Percentiles rank a stretch among this genome's conserved stretches.
Evolutionary conservation across 2,888 invertebrate species (phyloP).

Genomic region (Emesis russula): DNA sequence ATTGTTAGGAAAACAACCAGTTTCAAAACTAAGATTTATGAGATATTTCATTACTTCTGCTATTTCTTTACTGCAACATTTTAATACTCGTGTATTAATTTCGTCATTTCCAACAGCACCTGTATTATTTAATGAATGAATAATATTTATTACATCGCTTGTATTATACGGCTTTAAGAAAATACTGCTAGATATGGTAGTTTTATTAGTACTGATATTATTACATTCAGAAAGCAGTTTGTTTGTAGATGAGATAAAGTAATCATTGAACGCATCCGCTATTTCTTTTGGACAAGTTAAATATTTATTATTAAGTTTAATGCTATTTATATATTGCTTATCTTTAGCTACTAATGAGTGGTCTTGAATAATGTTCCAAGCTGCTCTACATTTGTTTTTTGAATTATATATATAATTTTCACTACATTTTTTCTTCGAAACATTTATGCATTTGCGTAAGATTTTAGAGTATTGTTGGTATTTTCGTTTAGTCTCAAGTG

Average conservation of each 20-base stretch:
- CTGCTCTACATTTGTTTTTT: conserved; percentile 1
- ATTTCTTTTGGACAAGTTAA: too few relatives aligned
- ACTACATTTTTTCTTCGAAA: background rate
- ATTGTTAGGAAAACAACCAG: too few relatives aligned
- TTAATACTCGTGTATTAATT: too few relatives aligned
- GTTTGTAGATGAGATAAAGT: background rate
- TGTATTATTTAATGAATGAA: background rate
- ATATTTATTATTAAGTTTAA: background rate
- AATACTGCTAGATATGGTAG: background rate
- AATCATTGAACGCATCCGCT: background rate
- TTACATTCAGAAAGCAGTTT: background rate
- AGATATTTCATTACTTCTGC: too few relatives aligned
- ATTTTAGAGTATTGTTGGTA: background rate
- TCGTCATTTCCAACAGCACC: too few relatives aligned
- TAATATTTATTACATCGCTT: background rate
- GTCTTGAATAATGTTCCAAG: background rate
- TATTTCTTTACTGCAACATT: too few relatives aligned
- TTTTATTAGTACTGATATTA: background rate
- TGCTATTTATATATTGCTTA: background rate
- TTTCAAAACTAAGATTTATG: too few relatives aligned
- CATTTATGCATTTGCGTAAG: background rate
- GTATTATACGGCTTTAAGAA: background rate
- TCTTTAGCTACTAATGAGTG: background rate
- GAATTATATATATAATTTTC: background rate
- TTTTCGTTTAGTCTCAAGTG: background rate